Conservation (phyloP, 2,797 vertebrate genomes). For the Phyllotis vaccarum region DNA sequence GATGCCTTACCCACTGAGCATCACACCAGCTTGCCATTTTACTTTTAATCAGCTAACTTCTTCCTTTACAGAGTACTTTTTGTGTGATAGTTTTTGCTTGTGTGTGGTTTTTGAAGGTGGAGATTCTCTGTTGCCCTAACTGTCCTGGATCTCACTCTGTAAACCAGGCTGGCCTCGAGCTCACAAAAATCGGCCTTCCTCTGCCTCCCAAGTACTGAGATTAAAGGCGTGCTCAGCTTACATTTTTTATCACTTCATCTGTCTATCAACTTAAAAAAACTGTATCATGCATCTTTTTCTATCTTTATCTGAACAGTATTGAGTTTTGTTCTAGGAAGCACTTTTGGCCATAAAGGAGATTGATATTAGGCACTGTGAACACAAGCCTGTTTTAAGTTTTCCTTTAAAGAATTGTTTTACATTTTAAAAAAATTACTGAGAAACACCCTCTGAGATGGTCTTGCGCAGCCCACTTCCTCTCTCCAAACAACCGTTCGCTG, state of each 20-base stretch:
- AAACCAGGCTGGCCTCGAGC: background rate
- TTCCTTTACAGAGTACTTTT: background rate
- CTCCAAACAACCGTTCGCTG: background rate
- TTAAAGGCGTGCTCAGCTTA: background rate
- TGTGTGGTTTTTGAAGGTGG: background rate
- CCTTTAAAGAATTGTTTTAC: background rate
- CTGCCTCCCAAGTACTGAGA: background rate
- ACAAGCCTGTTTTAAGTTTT: background rate
- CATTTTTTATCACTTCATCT: constrained; percentile 31
- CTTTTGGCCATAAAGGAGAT: background rate
- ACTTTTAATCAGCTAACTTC: constrained; percentile 38
- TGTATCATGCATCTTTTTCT: background rate
- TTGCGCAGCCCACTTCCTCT: background rate
- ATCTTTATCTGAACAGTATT: constrained; percentile 7
- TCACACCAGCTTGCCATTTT: background rate
- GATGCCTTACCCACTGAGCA: background rate
- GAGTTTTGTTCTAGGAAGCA: constrained; percentile 7
- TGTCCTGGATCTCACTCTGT: background rate
- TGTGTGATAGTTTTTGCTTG: background rate
- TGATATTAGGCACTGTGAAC: background rate
- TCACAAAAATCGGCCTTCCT: background rate
- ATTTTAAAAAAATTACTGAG: background rate
- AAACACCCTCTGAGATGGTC: background rate
- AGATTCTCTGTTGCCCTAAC: background rate
- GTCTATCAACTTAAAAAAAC: background rate